Percentiles rank a stretch among this genome's conserved stretches.
These are phyloP conservation scores for Drosophila cognata DNA, from an alignment of 2,888 invertebrate species.

Conservation along the genomic window DNA sequence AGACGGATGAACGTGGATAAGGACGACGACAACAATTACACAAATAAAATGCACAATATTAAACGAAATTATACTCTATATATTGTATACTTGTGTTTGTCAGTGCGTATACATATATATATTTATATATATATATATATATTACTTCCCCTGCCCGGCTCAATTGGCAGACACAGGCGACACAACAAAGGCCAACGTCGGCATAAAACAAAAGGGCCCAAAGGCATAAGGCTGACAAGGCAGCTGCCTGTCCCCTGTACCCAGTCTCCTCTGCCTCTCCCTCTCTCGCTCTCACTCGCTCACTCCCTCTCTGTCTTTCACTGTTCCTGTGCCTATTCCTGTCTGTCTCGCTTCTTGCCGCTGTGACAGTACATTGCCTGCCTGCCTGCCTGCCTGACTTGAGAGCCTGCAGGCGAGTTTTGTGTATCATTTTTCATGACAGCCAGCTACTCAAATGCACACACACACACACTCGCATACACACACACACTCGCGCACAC, in stretches of 20 bases:
- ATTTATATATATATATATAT: conserved; percentile 18
- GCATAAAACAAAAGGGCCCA: conserved; percentile 78
- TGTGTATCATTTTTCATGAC: conserved; percentile 79
- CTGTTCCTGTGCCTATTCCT: conserved; percentile 2
- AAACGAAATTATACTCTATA: conserved; percentile 72
- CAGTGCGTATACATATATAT: conserved; percentile 7
- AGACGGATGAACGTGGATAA: conserved; percentile 53
- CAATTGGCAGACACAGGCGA: conserved; percentile 63
- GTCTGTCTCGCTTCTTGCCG: conserved; percentile 5
- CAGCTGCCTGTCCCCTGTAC: conserved; percentile 55
- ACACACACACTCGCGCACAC: neutral
- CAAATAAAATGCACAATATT: conserved; percentile 79
- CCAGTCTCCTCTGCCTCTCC: neutral
- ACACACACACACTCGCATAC: conserved; percentile 15
- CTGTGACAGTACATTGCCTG: conserved; percentile 25
- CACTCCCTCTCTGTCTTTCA: neutral
- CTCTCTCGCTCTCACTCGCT: neutral
- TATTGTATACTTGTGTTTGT: conserved; percentile 9
- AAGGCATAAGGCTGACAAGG: conserved; percentile 78
- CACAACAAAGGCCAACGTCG: conserved; percentile 75
- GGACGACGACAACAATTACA: conserved; percentile 74
- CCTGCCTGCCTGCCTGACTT: conserved; percentile 6
- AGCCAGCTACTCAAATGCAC: conserved; percentile 53
- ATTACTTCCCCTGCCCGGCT: conserved; percentile 33
- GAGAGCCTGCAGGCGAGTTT: conserved; percentile 57